Evolutionary conservation across 2,888 invertebrate genomes (phyloP), one percentile per base, ranked within the genome.

Genomic region (Romanomermis culicivorax): DNA sequence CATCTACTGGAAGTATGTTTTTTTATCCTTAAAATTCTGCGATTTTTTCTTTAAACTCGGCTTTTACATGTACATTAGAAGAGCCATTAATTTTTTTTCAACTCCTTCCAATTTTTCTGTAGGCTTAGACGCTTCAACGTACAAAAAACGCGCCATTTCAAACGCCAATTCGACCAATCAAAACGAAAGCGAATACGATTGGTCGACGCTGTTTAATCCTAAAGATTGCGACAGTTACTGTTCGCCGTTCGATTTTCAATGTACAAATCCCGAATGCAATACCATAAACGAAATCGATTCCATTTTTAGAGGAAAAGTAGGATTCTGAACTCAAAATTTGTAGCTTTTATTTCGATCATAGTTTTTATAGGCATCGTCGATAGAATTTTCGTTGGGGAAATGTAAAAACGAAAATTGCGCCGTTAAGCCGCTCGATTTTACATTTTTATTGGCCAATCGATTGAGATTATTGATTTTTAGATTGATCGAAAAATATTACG

Each of bases 221-320:
- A 11, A 7, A 17, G 11, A 7, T 23, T 11, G 4, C 23, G 11
- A n/a, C 23, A 7, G 17, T 11, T 14, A 2, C 20, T 55, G 55
- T 30, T 7, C 2, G 3, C 52, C 55, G 3, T 55, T 55, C 42
- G 20, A 30, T 17, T 43, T 55, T 23, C 2, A 2, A 23, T 55
- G 55, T 36, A 27, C 26, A 23, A 45, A 53, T 45, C 51, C 55
- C 29, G 47, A 42, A 17, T 55, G 55, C 47, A 45, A 45, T n/a
- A 23, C 45, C 23, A 45, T 23, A 7, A n/a, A 23, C 23, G 45
- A 45, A 45, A 45, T 45, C 23, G 17, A 23, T 7, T n/a, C 17
- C 17, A 23, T 23, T 23, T 45, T 45, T n/a, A 23, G 4, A 11
- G 45, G 45, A 11, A 23, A 11, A 45, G 45, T 45, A 23, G 11